Evolutionary conservation across 2,888 invertebrate species (phyloP).

Genomic region (Syritta pipiens): DNA sequence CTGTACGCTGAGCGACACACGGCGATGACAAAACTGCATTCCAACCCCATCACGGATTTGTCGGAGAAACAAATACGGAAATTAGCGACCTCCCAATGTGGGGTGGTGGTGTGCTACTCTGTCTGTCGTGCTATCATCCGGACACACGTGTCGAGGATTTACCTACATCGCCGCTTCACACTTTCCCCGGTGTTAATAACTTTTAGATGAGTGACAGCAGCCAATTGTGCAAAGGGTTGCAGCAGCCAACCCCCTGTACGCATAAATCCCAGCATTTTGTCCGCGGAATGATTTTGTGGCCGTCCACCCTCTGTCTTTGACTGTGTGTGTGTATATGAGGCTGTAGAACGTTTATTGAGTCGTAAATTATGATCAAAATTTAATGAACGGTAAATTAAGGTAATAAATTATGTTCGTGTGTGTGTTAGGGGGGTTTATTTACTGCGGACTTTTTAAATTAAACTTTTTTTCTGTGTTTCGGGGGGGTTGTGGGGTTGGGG

Average conservation of each 20-base stretch:
- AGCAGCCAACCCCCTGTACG: background rate
- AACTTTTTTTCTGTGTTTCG: constrained; percentile 24
- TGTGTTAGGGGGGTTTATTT: constrained; percentile 22
- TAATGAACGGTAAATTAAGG: constrained; percentile 72
- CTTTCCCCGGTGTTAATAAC: constrained; percentile 52
- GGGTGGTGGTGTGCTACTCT: constrained; percentile 12
- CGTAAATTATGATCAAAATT: constrained; percentile 73
- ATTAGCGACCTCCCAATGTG: constrained; percentile 56
- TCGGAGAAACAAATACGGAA: constrained; percentile 52
- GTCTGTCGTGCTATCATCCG: constrained; percentile 35
- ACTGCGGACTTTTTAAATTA: constrained; percentile 35
- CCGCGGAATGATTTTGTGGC: constrained; percentile 36
- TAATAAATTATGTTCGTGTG: constrained; percentile 70
- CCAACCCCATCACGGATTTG: constrained; percentile 5
- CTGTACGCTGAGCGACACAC: constrained; percentile 46
- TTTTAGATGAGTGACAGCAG: constrained; percentile 59
- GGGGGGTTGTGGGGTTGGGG: background rate
- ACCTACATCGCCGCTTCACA: constrained; percentile 48
- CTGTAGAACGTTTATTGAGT: constrained; percentile 70
- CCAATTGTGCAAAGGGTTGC: constrained; percentile 61
- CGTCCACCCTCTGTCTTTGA: too few relatives aligned
- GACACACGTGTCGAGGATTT: constrained; percentile 62
- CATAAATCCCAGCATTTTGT: constrained; percentile 47
- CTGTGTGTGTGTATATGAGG: too few relatives aligned
- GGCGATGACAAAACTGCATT: constrained; percentile 48